These are phyloP conservation scores for Gopherus evgoodei DNA, from an alignment of 2,113 vertebrate genomes.

Conservation along the genomic window DNA sequence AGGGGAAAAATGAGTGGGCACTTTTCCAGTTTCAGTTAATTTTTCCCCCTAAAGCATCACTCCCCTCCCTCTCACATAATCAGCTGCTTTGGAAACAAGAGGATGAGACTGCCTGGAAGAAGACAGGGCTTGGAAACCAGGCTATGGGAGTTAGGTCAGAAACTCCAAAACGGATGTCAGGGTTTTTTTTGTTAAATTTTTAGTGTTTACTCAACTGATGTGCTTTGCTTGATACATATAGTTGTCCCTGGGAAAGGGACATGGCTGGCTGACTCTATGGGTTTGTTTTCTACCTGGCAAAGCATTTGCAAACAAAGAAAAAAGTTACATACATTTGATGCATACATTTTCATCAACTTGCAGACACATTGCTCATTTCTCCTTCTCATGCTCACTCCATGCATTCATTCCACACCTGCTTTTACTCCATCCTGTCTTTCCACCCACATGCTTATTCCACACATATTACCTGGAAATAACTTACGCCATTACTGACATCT, in stretches of 20 bases:
- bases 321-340: not conserved
- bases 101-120: conserved; percentile 2
- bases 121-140: not conserved
- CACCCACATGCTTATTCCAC: not conserved
- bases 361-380: not conserved
- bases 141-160: conserved; percentile 7
- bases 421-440: not conserved
- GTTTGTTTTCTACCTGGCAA: not conserved
- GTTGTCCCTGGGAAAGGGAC: not conserved
- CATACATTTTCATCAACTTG: not conserved
- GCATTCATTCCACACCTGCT: not conserved
- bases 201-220: not conserved
- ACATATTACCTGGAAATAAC: too few species aligned
- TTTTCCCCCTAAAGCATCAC: too few species aligned
- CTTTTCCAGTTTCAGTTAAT: not conserved
- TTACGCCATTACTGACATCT: too few species aligned
- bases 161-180: not conserved
- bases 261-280: not conserved
- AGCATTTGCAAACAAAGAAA: not conserved
- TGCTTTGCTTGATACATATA: not conserved
- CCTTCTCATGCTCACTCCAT: not conserved
- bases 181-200: not conserved
- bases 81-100: conserved; percentile 20
- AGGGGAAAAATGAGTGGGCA: conserved; percentile 14
- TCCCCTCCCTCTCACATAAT: not conserved